Evolutionary conservation across 2,888 invertebrate genomes (phyloP).

Genomic region (Lochmaea crataegi): DNA sequence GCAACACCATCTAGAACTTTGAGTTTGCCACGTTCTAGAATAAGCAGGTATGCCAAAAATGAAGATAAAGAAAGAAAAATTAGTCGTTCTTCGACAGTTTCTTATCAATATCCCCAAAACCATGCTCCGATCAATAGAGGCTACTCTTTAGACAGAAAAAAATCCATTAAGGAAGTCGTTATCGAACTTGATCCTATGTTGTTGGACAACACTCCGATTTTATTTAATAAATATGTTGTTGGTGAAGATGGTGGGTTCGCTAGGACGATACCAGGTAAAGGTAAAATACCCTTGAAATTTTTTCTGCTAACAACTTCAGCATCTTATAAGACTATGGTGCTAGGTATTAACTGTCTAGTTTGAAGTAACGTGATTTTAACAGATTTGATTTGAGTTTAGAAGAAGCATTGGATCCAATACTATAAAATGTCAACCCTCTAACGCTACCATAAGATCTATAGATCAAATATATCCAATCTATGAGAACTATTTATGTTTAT

Average conservation of each 20-base stretch:
- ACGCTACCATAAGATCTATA: neutral
- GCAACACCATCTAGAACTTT: conserved; percentile 52
- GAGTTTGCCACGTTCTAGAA: conserved; percentile 57
- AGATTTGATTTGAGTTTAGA: neutral
- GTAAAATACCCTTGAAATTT: conserved; percentile 36
- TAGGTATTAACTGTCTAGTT: neutral
- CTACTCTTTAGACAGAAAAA: conserved; percentile 61
- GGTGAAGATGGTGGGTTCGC: conserved; percentile 65
- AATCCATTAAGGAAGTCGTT: conserved; percentile 53
- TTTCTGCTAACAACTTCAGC: conserved; percentile 14
- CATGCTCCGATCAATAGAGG: conserved; percentile 41
- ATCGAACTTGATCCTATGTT: conserved; percentile 61
- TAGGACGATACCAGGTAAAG: conserved; percentile 57
- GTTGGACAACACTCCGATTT: conserved; percentile 71
- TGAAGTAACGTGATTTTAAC: neutral
- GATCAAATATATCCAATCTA: neutral
- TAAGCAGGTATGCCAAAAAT: conserved; percentile 60
- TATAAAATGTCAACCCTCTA: neutral
- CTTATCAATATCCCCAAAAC: conserved; percentile 31
- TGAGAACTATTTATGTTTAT: neutral
- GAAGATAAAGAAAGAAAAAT: conserved; percentile 31
- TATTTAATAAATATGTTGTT: conserved; percentile 78
- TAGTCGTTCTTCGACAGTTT: conserved; percentile 50
- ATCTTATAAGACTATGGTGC: neutral
- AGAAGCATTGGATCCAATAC: too few relatives aligned